Base-by-base conservation (phyloP, 2,888 invertebrate genomes). In the Oscheius onirici region DNA sequence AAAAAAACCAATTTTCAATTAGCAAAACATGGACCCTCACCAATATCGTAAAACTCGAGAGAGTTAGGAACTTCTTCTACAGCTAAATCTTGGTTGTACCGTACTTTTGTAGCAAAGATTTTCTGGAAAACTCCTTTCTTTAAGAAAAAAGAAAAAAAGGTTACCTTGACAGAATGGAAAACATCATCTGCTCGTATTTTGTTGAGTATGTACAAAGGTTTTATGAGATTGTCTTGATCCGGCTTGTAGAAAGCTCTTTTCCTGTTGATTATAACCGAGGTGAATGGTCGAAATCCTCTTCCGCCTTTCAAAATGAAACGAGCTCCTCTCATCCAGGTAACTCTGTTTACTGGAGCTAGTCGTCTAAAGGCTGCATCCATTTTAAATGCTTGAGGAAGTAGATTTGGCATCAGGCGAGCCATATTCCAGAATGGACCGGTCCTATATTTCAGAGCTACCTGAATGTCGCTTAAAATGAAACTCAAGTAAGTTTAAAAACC, bases 21-120 rank as follows among this genome's bases (percentile, higher is more conserved):
- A 5, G 5, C 22, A 34, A 17, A 60, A 24, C 28, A 44, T 17
- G n/a, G 17, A 3, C 28, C 52, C 71, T 15, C 24, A 80, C 86
- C 86, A 58, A 86, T 84, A 44, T 86, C 84, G 68, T 86, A 86
- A 10, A 77, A 77, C 58, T 81, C 82, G 34, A 86, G 70, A 28
- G 68, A 54, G 20, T 76, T 71, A 13, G 86, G 86, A 41, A 74
- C 61, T 15, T 77, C 73, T 8, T 74, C 69, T 3, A 61, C 63
- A n/a, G 49, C 58, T 69, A 85, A 67, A 57, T 75, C 76, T 41
- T 72, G 73, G 58, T 84, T 86, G 71, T 86, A 86, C 15, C 86
- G 81, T 2, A 72, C 74, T 63, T 83, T 80, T 34, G 71, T 75
- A 1, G 74, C 69, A 66, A 83, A 83, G 15, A 82, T 44, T 24